Base-by-base conservation (phyloP, 2,113 vertebrate genomes). In the Chamaetylas fuelleborni region DNA sequence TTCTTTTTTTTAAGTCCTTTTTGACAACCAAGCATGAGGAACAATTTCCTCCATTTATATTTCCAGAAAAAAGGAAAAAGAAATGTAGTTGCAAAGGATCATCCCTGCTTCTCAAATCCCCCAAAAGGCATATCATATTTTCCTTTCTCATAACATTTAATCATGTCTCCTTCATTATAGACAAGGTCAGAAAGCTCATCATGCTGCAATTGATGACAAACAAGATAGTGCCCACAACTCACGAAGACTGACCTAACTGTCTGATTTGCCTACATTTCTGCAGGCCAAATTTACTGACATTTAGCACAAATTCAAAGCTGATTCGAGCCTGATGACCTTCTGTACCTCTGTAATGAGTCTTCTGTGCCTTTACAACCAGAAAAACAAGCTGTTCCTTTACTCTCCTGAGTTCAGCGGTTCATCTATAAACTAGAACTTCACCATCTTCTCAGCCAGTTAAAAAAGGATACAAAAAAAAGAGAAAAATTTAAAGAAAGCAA, bases 281-380 rank as follows among this genome's bases (percentile, higher is more conserved):
- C 73, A 87, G 80, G 88, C 69, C 72, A 92, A 76, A 79, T 78
- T 65, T 84, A 87, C 61, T 93, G 93, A 80, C 47, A 72, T 91
- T 92, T 92, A 82, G 47, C 65, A 76, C 84, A 86, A 82, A 90
- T 64, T 90, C 74, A 95, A 92, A 96, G 84, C 14, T 78, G 58
- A 77, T 90, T 77, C 86, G 83, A 91, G 92, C 73, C 45, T 36
- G 51, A 36, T 92, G 88, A 91, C 71, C 43, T 90, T 89, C 64
- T 33, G 60, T 94, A 71, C 47, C 58, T 58, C 74, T 84, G 48
- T 48, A 86, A 93, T 87, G 73, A 86, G 20, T 56, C 43, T n/a
- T 67, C 69, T 31, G 15, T 51, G 81, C 61, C 62, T 94, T 92
- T 57, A 70, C 24, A 71, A 51, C 38, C 36, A 91, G 45, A 81